Evolutionary conservation across 2,888 invertebrate genomes (phyloP).

Genomic region (Eupithecia pulchellata): DNA sequence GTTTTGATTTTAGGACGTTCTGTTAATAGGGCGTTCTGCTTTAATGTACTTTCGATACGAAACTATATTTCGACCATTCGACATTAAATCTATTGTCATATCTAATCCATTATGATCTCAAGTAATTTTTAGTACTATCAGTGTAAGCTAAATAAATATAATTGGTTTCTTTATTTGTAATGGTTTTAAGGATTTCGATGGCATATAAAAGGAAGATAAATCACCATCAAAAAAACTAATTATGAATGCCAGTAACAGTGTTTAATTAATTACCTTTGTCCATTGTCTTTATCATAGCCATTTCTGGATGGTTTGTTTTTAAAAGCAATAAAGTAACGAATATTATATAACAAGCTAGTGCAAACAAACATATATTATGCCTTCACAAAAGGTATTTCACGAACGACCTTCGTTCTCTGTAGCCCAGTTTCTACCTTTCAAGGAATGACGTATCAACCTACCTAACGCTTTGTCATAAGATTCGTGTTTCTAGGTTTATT

Average conservation of each 20-base stretch:
- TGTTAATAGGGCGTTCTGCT: too few relatives aligned
- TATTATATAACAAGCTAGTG: neutral
- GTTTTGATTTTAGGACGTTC: too few relatives aligned
- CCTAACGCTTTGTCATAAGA: constrained; percentile 11
- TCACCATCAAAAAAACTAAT: too few relatives aligned
- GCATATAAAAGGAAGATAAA: too few relatives aligned
- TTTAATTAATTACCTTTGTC: too few relatives aligned
- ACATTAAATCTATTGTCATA: too few relatives aligned
- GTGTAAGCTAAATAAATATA: too few relatives aligned
- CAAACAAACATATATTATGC: neutral
- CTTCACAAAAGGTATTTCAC: neutral
- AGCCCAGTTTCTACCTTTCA: neutral
- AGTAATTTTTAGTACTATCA: too few relatives aligned
- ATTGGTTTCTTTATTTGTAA: too few relatives aligned
- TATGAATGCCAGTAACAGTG: too few relatives aligned
- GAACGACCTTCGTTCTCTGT: constrained; percentile 8
- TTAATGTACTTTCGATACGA: neutral
- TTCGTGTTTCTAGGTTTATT: constrained; percentile 13
- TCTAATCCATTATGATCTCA: too few relatives aligned
- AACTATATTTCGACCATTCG: neutral
- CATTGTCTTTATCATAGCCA: neutral
- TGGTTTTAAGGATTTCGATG: too few relatives aligned
- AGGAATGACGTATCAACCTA: constrained; percentile 2
- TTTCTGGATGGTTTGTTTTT: neutral
- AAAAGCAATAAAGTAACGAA: neutral